phyloP scores from a whole-genome alignment of 2,797 vertebrate species.

The Channallabes apus region DNA sequence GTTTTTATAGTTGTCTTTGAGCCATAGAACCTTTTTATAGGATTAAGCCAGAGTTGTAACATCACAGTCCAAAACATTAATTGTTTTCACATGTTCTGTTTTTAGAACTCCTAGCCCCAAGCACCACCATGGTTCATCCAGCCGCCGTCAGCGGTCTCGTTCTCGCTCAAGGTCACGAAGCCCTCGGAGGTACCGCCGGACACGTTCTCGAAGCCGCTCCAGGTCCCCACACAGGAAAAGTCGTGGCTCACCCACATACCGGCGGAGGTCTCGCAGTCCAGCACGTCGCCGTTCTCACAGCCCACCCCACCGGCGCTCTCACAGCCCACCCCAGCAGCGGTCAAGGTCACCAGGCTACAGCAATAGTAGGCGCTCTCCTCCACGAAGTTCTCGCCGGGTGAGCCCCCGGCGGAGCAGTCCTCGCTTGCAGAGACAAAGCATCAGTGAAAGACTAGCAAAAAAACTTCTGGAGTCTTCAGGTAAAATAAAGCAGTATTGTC shows the following conservation, averaged over 20 bases:
- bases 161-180: slow-evolving; percentile 50
- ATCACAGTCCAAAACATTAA: slow-evolving; percentile 61
- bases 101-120: slow-evolving; percentile 71
- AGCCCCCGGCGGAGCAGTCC: slow-evolving; percentile 56
- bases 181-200: slow-evolving; percentile 54
- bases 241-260: slow-evolving; percentile 38
- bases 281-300: slow-evolving; percentile 35
- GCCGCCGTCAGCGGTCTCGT: slow-evolving; percentile 62
- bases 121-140: slow-evolving; percentile 66
- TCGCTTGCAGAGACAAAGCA: slow-evolving; percentile 46
- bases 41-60: slow-evolving; percentile 50
- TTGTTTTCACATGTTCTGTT: slow-evolving; percentile 60
- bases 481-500: slow-evolving; percentile 36
- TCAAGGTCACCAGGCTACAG: slow-evolving; percentile 60
- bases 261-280: slow-evolving; percentile 47
- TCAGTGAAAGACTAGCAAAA: slow-evolving; percentile 66
- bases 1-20: not conserved
- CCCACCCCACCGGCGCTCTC: slow-evolving; percentile 39
- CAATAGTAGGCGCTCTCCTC: slow-evolving; percentile 56
- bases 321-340: slow-evolving; percentile 34
- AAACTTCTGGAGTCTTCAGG: slow-evolving; percentile 71
- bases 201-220: slow-evolving; percentile 59
- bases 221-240: slow-evolving; percentile 45
- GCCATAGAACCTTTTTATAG: slow-evolving; percentile 4
- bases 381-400: slow-evolving; percentile 32